Percentiles rank a stretch among this genome's conserved stretches.
Conservation (phyloP, 2,888 invertebrate species). For the Asteroscopus sphinx region DNA sequence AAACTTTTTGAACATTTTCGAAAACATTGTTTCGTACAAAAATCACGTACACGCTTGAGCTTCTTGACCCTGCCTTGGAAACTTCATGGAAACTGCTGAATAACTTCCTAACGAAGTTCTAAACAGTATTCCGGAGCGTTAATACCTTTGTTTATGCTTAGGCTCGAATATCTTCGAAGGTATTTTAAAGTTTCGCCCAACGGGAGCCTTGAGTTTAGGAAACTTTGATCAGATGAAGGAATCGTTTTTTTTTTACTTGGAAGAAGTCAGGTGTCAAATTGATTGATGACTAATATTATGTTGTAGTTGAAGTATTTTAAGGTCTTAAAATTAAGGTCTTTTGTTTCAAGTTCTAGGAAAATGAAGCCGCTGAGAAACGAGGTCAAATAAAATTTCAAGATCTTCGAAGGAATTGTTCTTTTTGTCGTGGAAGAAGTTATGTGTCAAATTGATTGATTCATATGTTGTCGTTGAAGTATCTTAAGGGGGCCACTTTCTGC, state of each 20-base stretch:
- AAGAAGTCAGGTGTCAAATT: slow-evolving; percentile 17
- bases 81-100: slow-evolving; percentile 40
- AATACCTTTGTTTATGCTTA: slow-evolving; percentile 60
- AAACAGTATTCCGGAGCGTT: slow-evolving; percentile 56
- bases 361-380: background rate
- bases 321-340: background rate
- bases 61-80: slow-evolving; percentile 46
- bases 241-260: slow-evolving; percentile 8
- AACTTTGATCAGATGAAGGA: slow-evolving; percentile 38
- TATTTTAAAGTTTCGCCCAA: slow-evolving; percentile 53
- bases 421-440: too few species aligned
- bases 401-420: too few species aligned
- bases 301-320: slow-evolving; percentile 1
- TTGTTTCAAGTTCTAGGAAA: background rate
- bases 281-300: slow-evolving; percentile 2
- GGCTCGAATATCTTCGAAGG: slow-evolving; percentile 54
- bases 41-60: slow-evolving; percentile 57
- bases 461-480: too few species aligned
- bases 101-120: slow-evolving; percentile 62
- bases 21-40: slow-evolving; percentile 45
- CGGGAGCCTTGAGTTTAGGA: slow-evolving; percentile 38
- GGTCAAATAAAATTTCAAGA: too few species aligned
- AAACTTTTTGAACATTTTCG: slow-evolving; percentile 25
- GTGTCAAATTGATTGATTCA: too few species aligned
- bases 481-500: too few species aligned